Evolutionary conservation across 2,113 vertebrate genomes (phyloP).

Genomic region (Neomonachus schauinslandi): DNA sequence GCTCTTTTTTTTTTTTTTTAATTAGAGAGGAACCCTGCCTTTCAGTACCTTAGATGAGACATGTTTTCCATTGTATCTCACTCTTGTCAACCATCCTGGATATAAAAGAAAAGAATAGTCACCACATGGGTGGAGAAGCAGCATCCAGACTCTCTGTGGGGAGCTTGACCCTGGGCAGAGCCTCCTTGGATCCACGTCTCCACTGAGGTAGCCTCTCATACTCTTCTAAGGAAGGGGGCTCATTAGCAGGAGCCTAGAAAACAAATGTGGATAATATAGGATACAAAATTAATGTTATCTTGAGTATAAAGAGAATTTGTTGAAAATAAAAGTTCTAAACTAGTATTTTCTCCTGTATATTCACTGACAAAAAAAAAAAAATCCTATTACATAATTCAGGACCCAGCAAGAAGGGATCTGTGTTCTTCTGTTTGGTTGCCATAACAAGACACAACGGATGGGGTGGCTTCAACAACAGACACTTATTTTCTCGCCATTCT

Average conservation of each 20-base stretch:
- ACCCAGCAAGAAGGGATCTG: background rate
- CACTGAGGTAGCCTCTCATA: too few relatives aligned
- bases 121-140: background rate
- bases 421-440: background rate
- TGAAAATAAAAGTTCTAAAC: background rate
- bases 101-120: background rate
- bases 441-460: background rate
- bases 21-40: background rate
- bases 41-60: background rate
- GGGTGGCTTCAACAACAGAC: background rate
- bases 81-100: background rate
- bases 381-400: background rate
- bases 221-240: background rate
- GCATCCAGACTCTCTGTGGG: background rate
- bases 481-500: background rate
- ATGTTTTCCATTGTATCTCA: background rate
- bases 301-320: background rate
- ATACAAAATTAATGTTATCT: background rate
- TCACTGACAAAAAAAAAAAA: background rate
- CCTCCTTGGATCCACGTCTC: background rate
- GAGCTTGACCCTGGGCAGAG: background rate
- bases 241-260: background rate
- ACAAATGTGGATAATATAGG: background rate
- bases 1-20: background rate
- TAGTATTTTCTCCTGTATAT: background rate